Evolutionary conservation across 1,140 invertebrate species (phyloP).

Genomic region (Diabrotica undecimpunctata): DNA sequence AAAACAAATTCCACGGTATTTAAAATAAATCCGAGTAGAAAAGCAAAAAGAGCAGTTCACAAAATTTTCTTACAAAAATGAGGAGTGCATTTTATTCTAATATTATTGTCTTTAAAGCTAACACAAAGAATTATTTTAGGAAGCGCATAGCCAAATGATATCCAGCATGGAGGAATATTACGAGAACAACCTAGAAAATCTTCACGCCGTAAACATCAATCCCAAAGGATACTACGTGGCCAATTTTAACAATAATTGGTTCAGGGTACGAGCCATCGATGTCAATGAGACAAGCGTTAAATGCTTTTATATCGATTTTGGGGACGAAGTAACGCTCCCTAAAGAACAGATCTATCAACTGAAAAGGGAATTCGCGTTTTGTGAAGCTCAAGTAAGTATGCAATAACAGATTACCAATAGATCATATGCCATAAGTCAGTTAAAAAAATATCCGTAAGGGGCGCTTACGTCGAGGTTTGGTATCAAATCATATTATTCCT

Average conservation of each 20-base stretch:
- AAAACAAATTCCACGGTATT: no score
- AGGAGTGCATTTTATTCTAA: no score
- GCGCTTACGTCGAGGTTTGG: no score
- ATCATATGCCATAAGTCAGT: neutral
- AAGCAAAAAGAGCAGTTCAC: no score
- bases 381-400: conserved; percentile 57
- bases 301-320: conserved; percentile 62
- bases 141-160: conserved; percentile 51
- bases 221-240: conserved; percentile 56
- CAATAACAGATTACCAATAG: neutral
- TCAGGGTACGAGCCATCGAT: conserved; percentile 55
- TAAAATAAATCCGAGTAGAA: no score
- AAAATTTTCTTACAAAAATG: no score
- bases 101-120: neutral
- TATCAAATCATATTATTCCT: no score
- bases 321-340: conserved; percentile 55
- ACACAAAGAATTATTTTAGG: conserved; percentile 42
- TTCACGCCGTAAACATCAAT: conserved; percentile 20
- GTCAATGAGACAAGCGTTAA: conserved; percentile 42
- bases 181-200: conserved; percentile 27
- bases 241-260: conserved; percentile 56
- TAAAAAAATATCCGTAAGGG: no score
- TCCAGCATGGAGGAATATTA: conserved; percentile 57
- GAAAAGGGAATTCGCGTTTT: conserved; percentile 52
- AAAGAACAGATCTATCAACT: conserved; percentile 52